A percentile compares a stretch with the other conserved stretches of the same genome.
These are phyloP conservation scores for Macrotus californicus DNA, from an alignment of 2,113 vertebrate species.

Conservation along the genomic window DNA sequence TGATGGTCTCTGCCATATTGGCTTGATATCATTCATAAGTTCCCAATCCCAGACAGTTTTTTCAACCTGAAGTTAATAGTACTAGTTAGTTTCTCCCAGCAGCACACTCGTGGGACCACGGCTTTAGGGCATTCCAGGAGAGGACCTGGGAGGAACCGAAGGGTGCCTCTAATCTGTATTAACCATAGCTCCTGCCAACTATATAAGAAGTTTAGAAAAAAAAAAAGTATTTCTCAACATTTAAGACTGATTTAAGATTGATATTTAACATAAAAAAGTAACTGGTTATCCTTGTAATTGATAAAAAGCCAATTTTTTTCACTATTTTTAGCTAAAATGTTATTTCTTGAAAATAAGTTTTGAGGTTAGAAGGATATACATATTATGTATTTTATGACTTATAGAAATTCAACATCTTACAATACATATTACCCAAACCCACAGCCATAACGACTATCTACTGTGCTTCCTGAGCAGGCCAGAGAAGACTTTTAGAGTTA, in stretches of 20 bases:
- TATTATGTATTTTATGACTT: neutral
- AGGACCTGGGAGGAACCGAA: neutral
- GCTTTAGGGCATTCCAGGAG: neutral
- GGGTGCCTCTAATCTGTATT: neutral
- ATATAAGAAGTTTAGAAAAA: neutral
- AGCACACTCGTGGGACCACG: neutral
- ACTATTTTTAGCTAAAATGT: neutral
- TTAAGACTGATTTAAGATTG: neutral
- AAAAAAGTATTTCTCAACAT: neutral
- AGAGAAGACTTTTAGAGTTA: neutral
- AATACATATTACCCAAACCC: neutral
- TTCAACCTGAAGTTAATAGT: conserved; percentile 85
- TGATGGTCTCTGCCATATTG: conserved; percentile 96
- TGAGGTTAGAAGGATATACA: neutral
- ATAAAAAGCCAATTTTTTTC: neutral
- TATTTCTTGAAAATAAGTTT: neutral
- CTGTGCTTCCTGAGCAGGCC: neutral
- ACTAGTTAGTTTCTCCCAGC: neutral
- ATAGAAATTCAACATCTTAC: neutral
- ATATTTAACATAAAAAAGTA: neutral
- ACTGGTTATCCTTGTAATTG: neutral
- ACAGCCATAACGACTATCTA: neutral
- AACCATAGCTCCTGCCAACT: neutral
- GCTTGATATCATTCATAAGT: conserved; percentile 99
- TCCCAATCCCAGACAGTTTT: conserved; percentile 99